A percentile compares a stretch with the other conserved stretches of the same genome.
phyloP scores from a whole-genome alignment of 2,113 vertebrate genomes.

The Lepidothrix coronata region DNA sequence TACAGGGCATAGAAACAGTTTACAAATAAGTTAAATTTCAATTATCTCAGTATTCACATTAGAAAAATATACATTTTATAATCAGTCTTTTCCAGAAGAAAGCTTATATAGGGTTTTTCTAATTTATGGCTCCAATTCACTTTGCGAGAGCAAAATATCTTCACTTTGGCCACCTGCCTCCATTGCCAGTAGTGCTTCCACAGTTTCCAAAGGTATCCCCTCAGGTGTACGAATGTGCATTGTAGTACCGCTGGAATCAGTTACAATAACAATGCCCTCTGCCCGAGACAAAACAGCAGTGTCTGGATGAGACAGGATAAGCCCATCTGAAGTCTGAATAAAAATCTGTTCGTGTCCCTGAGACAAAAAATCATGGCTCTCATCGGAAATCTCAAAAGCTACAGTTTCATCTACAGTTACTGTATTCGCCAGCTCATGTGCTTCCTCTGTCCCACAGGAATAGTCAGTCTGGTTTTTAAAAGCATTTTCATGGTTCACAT shows the following conservation, averaged over 20 bases:
- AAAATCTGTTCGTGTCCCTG: conserved; percentile 74
- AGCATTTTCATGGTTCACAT: not conserved
- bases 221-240: conserved; percentile 77
- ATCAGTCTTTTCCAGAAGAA: conserved; percentile 38
- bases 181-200: conserved; percentile 79
- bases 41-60: conserved; percentile 67
- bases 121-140: conserved; percentile 52
- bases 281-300: conserved; percentile 66
- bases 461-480: not conserved
- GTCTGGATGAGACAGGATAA: conserved; percentile 75
- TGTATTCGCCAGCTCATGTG: not conserved
- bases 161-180: conserved; percentile 71
- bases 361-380: conserved; percentile 62
- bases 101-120: not conserved
- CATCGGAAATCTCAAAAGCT: conserved; percentile 66
- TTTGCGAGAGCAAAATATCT: conserved; percentile 41
- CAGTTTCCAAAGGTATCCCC: conserved; percentile 76
- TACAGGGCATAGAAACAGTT: conserved; percentile 55
- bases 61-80: conserved; percentile 75
- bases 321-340: conserved; percentile 78
- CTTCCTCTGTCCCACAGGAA: not conserved
- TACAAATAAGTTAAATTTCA: conserved; percentile 78
- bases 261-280: conserved; percentile 77
- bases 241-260: conserved; percentile 71
- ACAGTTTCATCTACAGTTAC: conserved; percentile 32